Conservation (phyloP, 2,888 invertebrate species). For the Xanthia icteritia region DNA sequence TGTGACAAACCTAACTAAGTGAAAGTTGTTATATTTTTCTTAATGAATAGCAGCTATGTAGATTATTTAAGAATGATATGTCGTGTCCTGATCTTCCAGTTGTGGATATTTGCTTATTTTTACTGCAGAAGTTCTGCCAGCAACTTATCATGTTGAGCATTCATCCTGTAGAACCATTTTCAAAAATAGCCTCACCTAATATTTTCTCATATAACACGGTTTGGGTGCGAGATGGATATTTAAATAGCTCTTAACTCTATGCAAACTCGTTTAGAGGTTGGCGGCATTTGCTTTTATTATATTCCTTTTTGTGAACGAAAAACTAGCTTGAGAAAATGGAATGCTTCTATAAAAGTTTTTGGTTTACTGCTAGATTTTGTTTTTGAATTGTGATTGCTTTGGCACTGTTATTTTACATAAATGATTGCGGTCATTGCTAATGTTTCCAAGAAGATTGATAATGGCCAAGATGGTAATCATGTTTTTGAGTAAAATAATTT, state of each 20-base stretch:
- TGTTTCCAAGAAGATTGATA: not conserved
- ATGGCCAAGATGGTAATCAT: not conserved
- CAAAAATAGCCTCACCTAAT: slow-evolving; percentile 18
- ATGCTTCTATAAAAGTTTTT: slow-evolving; percentile 1
- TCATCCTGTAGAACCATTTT: not conserved
- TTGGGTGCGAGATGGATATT: slow-evolving; percentile 55
- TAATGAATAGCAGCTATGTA: not conserved
- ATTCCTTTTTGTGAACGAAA: slow-evolving; percentile 1
- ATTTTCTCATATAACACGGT: slow-evolving; percentile 37
- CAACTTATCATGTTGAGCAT: too few species aligned
- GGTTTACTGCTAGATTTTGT: not conserved
- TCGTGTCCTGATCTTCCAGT: not conserved
- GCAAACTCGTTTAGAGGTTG: slow-evolving; percentile 51
- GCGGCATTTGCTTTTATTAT: slow-evolving; percentile 22
- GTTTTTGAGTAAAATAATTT: not conserved
- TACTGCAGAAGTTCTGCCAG: not conserved
- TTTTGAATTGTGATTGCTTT: not conserved
- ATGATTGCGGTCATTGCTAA: not conserved
- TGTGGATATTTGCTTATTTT: not conserved
- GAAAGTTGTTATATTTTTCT: not conserved
- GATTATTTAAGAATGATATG: not conserved
- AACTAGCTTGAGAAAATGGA: slow-evolving; percentile 1
- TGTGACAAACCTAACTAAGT: not conserved
- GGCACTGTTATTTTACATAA: not conserved
- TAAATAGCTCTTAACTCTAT: slow-evolving; percentile 53